Conservation (phyloP, 2,888 invertebrate genomes). For the Sphaeridia pumilis region DNA sequence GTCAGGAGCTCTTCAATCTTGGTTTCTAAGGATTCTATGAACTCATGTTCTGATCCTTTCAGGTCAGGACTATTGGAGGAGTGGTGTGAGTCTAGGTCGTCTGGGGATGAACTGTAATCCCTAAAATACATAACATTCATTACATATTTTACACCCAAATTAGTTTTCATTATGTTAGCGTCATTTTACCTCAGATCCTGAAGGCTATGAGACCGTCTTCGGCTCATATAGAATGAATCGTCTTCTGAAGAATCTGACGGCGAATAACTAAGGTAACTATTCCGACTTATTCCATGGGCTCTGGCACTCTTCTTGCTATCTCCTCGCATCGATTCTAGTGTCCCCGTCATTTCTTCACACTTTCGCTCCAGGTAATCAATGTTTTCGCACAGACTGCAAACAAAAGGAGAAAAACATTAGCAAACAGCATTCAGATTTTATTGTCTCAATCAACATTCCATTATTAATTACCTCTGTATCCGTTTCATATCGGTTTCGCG, state of each 20-base stretch:
- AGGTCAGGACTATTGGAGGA: constrained; percentile 45
- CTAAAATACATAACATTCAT: neutral
- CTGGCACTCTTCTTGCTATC: constrained; percentile 18
- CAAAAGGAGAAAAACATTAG: no score
- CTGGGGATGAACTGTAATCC: constrained; percentile 19
- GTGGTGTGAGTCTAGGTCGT: constrained; percentile 39
- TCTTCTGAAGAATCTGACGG: constrained; percentile 34
- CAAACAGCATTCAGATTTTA: no score
- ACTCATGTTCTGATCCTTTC: constrained; percentile 32
- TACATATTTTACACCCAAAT: neutral
- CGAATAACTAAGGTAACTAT: constrained; percentile 21
- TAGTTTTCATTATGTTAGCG: constrained; percentile 42
- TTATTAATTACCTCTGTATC: constrained; percentile 65
- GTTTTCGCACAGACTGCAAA: constrained; percentile 49
- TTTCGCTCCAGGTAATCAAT: constrained; percentile 69
- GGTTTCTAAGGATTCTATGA: constrained; percentile 30
- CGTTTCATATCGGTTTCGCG: constrained; percentile 76
- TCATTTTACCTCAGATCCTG: constrained; percentile 47
- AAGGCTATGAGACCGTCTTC: constrained; percentile 31
- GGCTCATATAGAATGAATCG: constrained; percentile 22
- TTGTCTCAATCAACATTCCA: no score
- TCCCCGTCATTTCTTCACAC: constrained; percentile 70
- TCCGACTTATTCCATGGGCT: constrained; percentile 26
- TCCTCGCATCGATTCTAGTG: constrained; percentile 47
- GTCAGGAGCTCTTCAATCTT: constrained; percentile 29